These are phyloP conservation scores for Amphipyra berbera DNA, from an alignment of 2,888 invertebrate species.

Conservation along the genomic window DNA sequence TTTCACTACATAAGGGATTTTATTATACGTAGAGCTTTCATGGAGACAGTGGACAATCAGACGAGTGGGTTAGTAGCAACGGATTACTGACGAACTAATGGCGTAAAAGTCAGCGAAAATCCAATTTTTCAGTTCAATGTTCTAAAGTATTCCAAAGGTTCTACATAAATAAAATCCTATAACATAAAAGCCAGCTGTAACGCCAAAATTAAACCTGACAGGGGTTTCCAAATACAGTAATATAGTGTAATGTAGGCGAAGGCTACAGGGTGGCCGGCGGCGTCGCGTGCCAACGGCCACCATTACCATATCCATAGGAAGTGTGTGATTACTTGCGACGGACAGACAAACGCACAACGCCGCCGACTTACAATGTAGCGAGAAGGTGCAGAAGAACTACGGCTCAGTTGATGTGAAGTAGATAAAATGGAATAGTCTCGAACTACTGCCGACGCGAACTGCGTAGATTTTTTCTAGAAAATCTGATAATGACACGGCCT, in stretches of 20 bases:
- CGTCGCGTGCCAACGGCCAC: slow-evolving; percentile 75
- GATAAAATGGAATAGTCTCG: not conserved
- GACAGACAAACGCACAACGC: slow-evolving; percentile 74
- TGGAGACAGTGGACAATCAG: no score
- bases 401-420: not conserved
- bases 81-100: no score
- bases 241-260: slow-evolving; percentile 59
- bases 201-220: slow-evolving; percentile 35
- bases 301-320: slow-evolving; percentile 85
- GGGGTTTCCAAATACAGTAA: slow-evolving; percentile 42
- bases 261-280: slow-evolving; percentile 63
- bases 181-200: slow-evolving; percentile 38
- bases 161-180: slow-evolving; percentile 14
- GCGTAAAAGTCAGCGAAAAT: not conserved
- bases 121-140: not conserved
- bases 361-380: slow-evolving; percentile 5
- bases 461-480: no score
- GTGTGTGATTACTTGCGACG: slow-evolving; percentile 76
- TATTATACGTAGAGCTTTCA: no score
- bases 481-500: no score
- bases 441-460: no score
- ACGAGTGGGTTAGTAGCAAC: no score
- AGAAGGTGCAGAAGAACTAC: slow-evolving; percentile 6
- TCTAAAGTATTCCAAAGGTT: not conserved
- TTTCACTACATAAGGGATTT: no score